Percentiles rank a stretch among this genome's conserved stretches.
Evolutionary conservation across 2,888 invertebrate genomes (phyloP).

Genomic region (Germaria angustata): DNA sequence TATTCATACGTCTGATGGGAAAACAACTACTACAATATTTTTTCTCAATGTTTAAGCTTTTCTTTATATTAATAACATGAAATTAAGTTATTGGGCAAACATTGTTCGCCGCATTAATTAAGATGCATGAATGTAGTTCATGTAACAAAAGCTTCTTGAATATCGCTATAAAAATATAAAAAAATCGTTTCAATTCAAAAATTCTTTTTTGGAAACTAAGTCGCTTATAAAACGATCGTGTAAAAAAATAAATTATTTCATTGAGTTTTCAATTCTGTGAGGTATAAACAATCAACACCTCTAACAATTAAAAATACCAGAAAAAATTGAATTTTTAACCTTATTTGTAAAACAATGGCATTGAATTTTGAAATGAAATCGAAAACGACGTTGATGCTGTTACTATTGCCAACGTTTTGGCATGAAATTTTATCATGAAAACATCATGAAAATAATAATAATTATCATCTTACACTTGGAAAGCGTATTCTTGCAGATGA

Average conservation of each 20-base stretch:
- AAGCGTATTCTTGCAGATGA: not conserved
- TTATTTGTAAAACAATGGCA: slow-evolving; percentile 54
- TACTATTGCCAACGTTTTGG: not conserved
- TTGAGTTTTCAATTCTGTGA: not conserved
- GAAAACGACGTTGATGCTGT: slow-evolving; percentile 16
- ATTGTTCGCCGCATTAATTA: slow-evolving; percentile 7
- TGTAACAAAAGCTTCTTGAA: slow-evolving; percentile 3
- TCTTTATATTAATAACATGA: not conserved
- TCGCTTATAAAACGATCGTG: not conserved
- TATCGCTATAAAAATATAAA: not conserved
- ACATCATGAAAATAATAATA: not conserved
- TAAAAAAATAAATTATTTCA: not conserved
- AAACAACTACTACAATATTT: not conserved
- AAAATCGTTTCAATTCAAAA: not conserved
- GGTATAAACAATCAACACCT: slow-evolving; percentile 29
- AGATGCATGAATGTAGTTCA: slow-evolving; percentile 29
- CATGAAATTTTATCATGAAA: not conserved
- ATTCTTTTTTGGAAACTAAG: not conserved
- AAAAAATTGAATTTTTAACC: slow-evolving; percentile 18
- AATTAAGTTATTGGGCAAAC: not conserved
- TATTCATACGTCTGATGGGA: slow-evolving; percentile 40
- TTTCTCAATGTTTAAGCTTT: not conserved
- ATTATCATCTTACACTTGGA: not conserved
- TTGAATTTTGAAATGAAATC: slow-evolving; percentile 45
- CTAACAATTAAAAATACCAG: not conserved